Percentiles rank a stretch among this genome's conserved stretches.
phyloP scores from a whole-genome alignment of 2,888 invertebrate genomes.

The Acrobasis repandana region DNA sequence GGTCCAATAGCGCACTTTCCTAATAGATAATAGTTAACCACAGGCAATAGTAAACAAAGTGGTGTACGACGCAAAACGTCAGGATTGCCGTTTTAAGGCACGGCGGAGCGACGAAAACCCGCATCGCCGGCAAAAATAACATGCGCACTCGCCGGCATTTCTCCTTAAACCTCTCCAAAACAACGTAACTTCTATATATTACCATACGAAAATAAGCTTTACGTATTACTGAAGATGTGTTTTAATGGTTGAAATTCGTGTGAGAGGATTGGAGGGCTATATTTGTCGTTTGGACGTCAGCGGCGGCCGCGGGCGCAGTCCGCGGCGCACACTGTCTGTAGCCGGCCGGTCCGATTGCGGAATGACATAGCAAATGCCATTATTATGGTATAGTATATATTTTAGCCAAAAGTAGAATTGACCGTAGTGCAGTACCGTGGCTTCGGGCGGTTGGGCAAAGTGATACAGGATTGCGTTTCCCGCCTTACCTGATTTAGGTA shows the following conservation, averaged over 20 bases:
- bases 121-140: conserved; percentile 79
- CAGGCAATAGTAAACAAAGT: conserved; percentile 57
- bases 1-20: not conserved
- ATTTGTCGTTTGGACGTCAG: conserved; percentile 73
- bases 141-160: conserved; percentile 64
- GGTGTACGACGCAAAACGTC: conserved; percentile 31
- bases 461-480: conserved; percentile 52
- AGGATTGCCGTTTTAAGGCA: conserved; percentile 77
- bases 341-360: conserved; percentile 58
- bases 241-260: conserved; percentile 40
- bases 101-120: conserved; percentile 59
- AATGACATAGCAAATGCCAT: conserved; percentile 38
- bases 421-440: conserved; percentile 44
- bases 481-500: conserved; percentile 44
- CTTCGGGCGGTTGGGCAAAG: conserved; percentile 43
- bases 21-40: not conserved
- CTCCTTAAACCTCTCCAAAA: conserved; percentile 40
- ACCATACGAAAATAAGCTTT: conserved; percentile 42
- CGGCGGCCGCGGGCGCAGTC: conserved; percentile 65
- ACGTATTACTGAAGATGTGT: conserved; percentile 17
- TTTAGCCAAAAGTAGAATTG: conserved; percentile 32
- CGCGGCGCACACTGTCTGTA: conserved; percentile 63
- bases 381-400: conserved; percentile 46
- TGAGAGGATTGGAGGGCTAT: conserved; percentile 53
- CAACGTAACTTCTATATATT: conserved; percentile 34